Evolutionary conservation across 2,888 invertebrate species (phyloP).

Genomic region (Drosophila paramelanica): DNA sequence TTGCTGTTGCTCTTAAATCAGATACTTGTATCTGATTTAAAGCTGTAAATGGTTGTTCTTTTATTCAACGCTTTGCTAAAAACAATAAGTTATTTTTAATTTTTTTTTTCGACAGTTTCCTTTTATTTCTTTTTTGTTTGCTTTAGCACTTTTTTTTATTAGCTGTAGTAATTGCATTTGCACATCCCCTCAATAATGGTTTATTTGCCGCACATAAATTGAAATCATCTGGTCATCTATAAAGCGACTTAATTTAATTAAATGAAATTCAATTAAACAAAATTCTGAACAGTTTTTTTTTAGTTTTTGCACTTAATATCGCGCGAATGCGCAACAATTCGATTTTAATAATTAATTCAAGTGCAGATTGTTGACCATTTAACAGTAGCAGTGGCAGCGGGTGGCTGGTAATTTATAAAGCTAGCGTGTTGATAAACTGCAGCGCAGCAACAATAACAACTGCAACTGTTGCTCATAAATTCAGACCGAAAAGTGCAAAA

Average conservation of each 20-base stretch:
- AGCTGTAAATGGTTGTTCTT: too few relatives aligned
- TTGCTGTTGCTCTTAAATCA: too few relatives aligned
- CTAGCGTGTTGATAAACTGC: conserved; percentile 8
- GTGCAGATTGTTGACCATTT: conserved; percentile 23
- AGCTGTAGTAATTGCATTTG: neutral
- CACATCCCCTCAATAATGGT: neutral
- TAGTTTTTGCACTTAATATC: neutral
- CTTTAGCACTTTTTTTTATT: neutral
- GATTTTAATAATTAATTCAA: conserved; percentile 21
- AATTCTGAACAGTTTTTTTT: neutral
- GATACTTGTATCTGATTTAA: too few relatives aligned
- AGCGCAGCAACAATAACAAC: conserved; percentile 6
- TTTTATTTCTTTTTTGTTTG: neutral
- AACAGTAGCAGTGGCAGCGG: conserved; percentile 4
- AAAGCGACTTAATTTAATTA: conserved; percentile 37
- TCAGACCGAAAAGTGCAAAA: conserved; percentile 19
- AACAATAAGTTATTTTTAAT: neutral
- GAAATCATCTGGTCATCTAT: conserved; percentile 13
- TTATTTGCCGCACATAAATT: conserved; percentile 10
- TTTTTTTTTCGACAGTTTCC: neutral
- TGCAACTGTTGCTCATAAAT: conserved; percentile 20
- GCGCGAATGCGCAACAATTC: neutral
- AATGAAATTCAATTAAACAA: conserved; percentile 37
- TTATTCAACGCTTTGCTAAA: neutral
- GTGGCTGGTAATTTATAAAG: conserved; percentile 3